A percentile compares a stretch with the other conserved stretches of the same genome.
These are phyloP conservation scores for Brachyopa scutellaris DNA, from an alignment of 2,888 invertebrate genomes.

Conservation along the genomic window DNA sequence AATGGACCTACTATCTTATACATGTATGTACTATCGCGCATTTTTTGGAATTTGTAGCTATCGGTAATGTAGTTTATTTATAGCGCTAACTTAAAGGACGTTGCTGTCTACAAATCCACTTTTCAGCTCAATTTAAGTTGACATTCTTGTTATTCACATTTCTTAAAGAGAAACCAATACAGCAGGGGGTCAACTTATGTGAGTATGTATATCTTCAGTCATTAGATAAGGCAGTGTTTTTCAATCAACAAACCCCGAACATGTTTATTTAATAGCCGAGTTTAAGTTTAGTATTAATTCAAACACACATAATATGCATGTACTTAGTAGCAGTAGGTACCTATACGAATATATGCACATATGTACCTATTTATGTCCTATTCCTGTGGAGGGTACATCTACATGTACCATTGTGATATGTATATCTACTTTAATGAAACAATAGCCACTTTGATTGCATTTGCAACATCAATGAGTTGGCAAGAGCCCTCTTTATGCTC, in stretches of 20 bases:
- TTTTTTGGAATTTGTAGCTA: no score
- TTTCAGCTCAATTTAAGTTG: no score
- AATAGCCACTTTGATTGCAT: conserved; percentile 72
- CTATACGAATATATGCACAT: background rate
- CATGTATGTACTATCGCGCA: no score
- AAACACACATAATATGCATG: conserved; percentile 8
- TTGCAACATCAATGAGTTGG: conserved; percentile 70
- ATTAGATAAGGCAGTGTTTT: conserved; percentile 26
- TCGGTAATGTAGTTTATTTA: no score
- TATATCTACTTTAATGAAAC: conserved; percentile 66
- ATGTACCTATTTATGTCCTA: background rate
- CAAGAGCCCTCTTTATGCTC: conserved; percentile 51
- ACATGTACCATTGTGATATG: conserved; percentile 5
- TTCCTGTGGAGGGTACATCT: no score
- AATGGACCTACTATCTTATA: no score
- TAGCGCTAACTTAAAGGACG: no score
- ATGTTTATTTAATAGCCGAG: conserved; percentile 68
- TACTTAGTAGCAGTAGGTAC: background rate
- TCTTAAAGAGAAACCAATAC: no score
- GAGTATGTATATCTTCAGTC: conserved; percentile 12
- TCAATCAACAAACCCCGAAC: conserved; percentile 43
- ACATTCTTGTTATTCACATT: no score
- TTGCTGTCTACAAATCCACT: no score
- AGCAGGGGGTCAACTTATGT: no score
- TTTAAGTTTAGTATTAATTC: conserved; percentile 55